These are phyloP conservation scores for Nannospalax galili DNA, from an alignment of 2,113 vertebrate species.

Conservation along the genomic window DNA sequence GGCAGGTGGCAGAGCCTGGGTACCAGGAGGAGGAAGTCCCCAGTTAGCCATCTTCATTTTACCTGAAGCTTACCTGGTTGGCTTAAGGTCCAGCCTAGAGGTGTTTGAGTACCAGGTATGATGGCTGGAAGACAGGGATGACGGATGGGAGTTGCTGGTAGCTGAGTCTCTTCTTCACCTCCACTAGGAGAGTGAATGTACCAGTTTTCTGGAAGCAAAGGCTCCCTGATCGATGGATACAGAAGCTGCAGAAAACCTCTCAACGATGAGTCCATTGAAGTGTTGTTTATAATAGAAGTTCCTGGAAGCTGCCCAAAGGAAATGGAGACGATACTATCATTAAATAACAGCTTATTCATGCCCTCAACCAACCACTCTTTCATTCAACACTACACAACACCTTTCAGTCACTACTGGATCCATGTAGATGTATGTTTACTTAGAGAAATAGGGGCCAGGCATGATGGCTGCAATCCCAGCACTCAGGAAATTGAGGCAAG, in stretches of 20 bases:
- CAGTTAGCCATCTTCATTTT: not conserved
- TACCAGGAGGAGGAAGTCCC: not conserved
- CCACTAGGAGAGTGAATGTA: not conserved
- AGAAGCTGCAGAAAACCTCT: not conserved
- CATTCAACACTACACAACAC: not conserved
- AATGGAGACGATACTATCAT: not conserved
- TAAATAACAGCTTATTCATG: not conserved
- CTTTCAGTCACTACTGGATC: not conserved
- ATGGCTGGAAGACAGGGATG: not conserved
- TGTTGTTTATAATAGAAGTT: not conserved
- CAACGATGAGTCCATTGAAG: not conserved
- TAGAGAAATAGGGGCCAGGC: not conserved
- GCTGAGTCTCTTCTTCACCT: not conserved
- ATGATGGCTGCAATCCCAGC: no score
- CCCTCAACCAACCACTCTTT: not conserved
- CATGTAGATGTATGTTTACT: constrained; percentile 11
- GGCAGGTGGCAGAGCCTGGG: not conserved
- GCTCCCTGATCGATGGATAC: not conserved
- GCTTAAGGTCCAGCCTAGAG: not conserved
- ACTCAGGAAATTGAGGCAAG: no score
- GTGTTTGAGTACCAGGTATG: not conserved
- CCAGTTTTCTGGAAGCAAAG: constrained; percentile 2
- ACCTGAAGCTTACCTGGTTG: not conserved
- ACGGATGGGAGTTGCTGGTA: not conserved
- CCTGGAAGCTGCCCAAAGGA: not conserved